Base-by-base conservation (phyloP, 2,888 invertebrate genomes). In the Heliconius ethilla region DNA sequence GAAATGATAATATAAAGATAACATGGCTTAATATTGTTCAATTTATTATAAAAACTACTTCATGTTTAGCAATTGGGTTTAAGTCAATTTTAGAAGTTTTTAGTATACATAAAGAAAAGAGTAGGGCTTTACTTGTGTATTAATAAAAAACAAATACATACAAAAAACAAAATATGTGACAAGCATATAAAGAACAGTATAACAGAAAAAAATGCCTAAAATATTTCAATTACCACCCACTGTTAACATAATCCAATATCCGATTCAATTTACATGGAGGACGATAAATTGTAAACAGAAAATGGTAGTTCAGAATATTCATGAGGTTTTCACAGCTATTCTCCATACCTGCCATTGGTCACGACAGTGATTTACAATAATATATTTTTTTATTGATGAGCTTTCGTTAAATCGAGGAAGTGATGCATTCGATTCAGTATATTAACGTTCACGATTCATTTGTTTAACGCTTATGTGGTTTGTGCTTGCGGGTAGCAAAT, bases 311-410 rank as follows among this genome's bases (percentile, higher is more conserved):
- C 83, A 83, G 83, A 85, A 83, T 84, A 85, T 82, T 85, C 83
- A 83, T 83, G 84, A 86, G 83, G 84, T 77, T 83, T 83, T 83
- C 82, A 83, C 82, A 81, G 83, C 86, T 84, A 82, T 84, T 84
- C 86, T 86, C 86, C 83, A 84, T 86, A 85, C 85, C 82, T 81
- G 82, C 79, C 83, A 78, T 82, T 86, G 87, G 82, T 82, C 83
- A 82, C 83, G 89, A 86, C 88, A 83, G 82, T 88, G 89, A 63
- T 74, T 74, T 74, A 74, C 37, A 40, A 40, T 63, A 63, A 74
- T 55, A 63, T 63, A 74, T 63, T 59, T 72, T 72, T 72, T 72
- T 59, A 59, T 72, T 72, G 59, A 72, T 59, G 59, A 72, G 59
- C 33, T 33, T 59, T n/a, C 59, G n/a, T 59, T 59, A 59, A 45